Evolutionary conservation across 2,797 vertebrate species (phyloP), one percentile per base, ranked within the genome.

Genomic region (Etheostoma perlongum): DNA sequence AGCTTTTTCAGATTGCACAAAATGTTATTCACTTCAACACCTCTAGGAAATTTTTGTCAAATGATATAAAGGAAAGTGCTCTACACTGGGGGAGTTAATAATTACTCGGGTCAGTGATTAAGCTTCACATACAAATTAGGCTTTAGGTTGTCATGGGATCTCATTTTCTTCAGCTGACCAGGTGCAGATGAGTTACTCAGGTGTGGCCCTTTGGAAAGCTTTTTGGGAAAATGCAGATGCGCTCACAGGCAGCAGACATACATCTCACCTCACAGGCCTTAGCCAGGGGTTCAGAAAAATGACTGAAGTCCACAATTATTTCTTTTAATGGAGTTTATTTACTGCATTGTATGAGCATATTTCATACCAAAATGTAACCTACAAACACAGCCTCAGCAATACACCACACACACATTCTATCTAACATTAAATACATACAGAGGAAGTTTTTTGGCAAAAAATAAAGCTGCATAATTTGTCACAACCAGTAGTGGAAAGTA

Each of bases 121-220:
- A 0, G 46, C 7, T 2, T 74, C 76, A 40, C 63, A 47, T 71
- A 51, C 77, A 72, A 11, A 84, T 82, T 58, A 48, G 57, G 63
- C 72, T 81, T 83, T 49, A 21, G 61, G 67, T 82, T 79, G 82
- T 64, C 78, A 11, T 60, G 79, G 81, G 69, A 78, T 87, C 70
- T 46, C 49, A 59, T 83, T 64, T 66, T 40, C 89, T 87, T 79
- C 83, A 64, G 76, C 44, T 68, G 79, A 85, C 49, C 74, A 73
- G 76, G 48, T 87, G 72, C 83, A 85, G 82, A 84, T 81, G 71
- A 90, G 72, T 49, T 85, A 64, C 74, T 88, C 85, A 87, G 89
- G 83, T 90, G 89, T 85, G 72, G 54, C n/a, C 67, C 30, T 30
- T 63, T 27, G 57, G 52, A 76, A 67, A 64, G 63, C 72, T n/a